Conservation (phyloP, 2,797 vertebrate genomes). For the Fistularia tabacaria region DNA sequence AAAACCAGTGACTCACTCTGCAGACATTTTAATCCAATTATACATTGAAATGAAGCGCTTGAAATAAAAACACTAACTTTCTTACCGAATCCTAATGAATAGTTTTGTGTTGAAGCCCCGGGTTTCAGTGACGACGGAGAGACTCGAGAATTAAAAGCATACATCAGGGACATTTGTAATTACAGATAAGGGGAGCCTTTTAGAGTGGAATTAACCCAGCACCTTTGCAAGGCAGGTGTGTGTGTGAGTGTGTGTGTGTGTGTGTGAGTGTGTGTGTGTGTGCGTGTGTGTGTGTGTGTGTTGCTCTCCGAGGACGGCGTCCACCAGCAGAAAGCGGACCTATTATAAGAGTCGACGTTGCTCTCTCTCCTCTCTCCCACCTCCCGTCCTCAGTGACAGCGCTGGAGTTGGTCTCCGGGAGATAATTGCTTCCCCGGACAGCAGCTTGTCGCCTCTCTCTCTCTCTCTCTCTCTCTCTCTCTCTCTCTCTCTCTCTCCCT, state of each 20-base stretch:
- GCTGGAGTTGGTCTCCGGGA: slow-evolving; percentile 23
- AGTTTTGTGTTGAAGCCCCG: too few species aligned
- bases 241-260: not conserved
- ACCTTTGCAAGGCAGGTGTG: too few species aligned
- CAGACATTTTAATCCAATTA: too few species aligned
- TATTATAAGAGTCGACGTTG: slow-evolving; percentile 19
- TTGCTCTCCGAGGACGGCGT: slow-evolving; percentile 3
- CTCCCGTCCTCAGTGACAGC: slow-evolving; percentile 41
- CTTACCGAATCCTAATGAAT: too few species aligned
- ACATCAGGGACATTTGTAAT: slow-evolving; percentile 16
- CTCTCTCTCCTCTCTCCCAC: slow-evolving; percentile 26
- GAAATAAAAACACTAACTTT: too few species aligned
- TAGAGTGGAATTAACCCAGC: not conserved
- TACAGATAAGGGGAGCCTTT: slow-evolving; percentile 1
- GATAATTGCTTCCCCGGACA: slow-evolving; percentile 62
- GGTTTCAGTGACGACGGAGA: too few species aligned
- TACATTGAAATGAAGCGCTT: too few species aligned
- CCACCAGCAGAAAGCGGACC: not conserved
- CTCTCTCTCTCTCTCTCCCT: slow-evolving; percentile 2
- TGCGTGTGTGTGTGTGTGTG: not conserved
- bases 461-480: slow-evolving; percentile 1
- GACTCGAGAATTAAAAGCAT: too few species aligned
- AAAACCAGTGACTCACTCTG: too few species aligned
- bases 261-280: slow-evolving; percentile 4
- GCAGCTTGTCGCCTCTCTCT: slow-evolving; percentile 43